Base-by-base conservation (phyloP, 2,113 vertebrate genomes). In the Tachycineta bicolor region DNA sequence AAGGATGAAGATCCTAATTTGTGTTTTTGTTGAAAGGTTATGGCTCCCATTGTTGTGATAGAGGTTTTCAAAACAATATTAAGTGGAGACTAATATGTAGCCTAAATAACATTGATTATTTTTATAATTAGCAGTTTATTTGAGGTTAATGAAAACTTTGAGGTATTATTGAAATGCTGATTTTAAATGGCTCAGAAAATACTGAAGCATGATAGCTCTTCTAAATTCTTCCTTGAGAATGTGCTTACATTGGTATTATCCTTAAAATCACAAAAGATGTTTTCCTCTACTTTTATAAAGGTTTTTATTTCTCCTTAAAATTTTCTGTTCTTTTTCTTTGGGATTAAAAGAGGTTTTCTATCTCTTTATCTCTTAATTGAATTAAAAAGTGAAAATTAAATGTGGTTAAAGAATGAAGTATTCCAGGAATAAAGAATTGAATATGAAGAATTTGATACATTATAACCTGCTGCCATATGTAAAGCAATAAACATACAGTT, bases 401-500 rank as follows among this genome's bases (percentile, higher is more conserved):
- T 1, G 1, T 41, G 24, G 21, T 83, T 95, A 52, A 83, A 81
- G 55, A 67, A 63, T 58, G 3, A 88, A 31, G 4, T 55, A 70
- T 52, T 67, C 8, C 44, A 60, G 88, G 6, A 55, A 68, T 70
- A 44, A 86, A 71, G 55, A 63, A 10, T 29, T 58, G 43, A 94
- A 71, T 87, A 24, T 49, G 33, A 81, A 68, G 46, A 87, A 13
- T 81, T 83, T 0, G 0, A 9, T 67, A 68, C 6, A 5, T 65
- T 64, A 43, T 80, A 93, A 88, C 39, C 34, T 89, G 26, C 59
- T 88, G 20, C 43, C 2, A 2, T 89, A 44, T 94, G 56, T 92
- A 76, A 89, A 94, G 53, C 73, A 93, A 80, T 92, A 91, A 74
- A 67, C 49, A 71, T 39, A 12, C 2, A 34, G 34, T 65, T 96